Percentiles rank a stretch among this genome's conserved stretches.
phyloP scores from a whole-genome alignment of 2,888 invertebrate genomes.

The Galeruca laticollis region DNA sequence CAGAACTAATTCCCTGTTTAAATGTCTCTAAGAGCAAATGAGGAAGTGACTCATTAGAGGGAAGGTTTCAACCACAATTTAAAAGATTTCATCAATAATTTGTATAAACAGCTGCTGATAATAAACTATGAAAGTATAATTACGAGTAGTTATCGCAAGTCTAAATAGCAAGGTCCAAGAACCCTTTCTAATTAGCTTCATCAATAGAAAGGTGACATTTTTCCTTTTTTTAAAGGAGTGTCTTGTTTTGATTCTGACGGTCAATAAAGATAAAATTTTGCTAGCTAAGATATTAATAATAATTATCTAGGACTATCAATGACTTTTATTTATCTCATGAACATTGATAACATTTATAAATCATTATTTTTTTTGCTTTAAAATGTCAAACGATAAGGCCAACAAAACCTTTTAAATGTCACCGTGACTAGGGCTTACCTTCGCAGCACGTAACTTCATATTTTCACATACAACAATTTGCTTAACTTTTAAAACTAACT shows the following conservation, averaged over 20 bases:
- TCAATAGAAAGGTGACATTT: constrained; percentile 18
- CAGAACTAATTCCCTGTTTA: constrained; percentile 23
- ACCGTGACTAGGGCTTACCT: constrained; percentile 45
- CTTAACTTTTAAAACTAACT: constrained; percentile 31
- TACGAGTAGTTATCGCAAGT: background rate
- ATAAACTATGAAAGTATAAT: background rate
- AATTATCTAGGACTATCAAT: background rate
- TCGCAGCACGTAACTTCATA: constrained; percentile 41
- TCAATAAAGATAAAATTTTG: constrained; percentile 25
- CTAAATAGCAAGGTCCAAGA: constrained; percentile 19
- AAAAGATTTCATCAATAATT: constrained; percentile 29
- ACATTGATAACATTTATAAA: constrained; percentile 30
- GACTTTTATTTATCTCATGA: constrained; percentile 24
- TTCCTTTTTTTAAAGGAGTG: constrained; percentile 31
- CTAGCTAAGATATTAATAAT: constrained; percentile 1
- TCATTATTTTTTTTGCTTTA: constrained; percentile 47
- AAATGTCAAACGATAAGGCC: constrained; percentile 57
- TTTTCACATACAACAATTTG: constrained; percentile 36
- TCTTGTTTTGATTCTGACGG: constrained; percentile 27
- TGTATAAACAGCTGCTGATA: constrained; percentile 3
- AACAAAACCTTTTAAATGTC: constrained; percentile 52
- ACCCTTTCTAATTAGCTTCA: constrained; percentile 30
- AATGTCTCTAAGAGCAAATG: constrained; percentile 41
- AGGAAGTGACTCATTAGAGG: constrained; percentile 54
- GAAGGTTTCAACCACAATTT: constrained; percentile 37